Conservation (phyloP, 2,797 vertebrate genomes). For the Chaetodon trifasciatus region DNA sequence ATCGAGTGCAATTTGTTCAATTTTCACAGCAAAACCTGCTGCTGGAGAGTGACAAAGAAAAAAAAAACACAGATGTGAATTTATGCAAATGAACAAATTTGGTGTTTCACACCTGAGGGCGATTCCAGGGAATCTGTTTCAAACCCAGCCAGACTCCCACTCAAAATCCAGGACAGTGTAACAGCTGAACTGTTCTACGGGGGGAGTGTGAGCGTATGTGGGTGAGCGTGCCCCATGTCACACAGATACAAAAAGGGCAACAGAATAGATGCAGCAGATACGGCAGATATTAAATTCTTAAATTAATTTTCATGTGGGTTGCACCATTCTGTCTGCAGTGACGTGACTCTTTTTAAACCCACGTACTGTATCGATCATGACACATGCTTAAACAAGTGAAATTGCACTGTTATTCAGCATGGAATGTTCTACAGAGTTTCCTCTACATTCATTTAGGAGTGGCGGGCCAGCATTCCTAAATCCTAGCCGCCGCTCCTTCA, state of each 20-base stretch:
- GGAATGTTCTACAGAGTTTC: too few species aligned
- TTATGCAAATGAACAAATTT: constrained; percentile 62
- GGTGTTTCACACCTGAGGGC: constrained; percentile 48
- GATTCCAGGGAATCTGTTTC: constrained; percentile 47
- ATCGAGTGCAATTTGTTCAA: background rate
- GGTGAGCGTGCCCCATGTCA: constrained; percentile 9
- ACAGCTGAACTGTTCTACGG: constrained; percentile 14
- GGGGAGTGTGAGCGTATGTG: constrained; percentile 1
- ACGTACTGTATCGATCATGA: background rate
- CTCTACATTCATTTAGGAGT: too few species aligned
- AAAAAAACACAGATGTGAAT: background rate
- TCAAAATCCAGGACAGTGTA: constrained; percentile 36
- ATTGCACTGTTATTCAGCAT: background rate
- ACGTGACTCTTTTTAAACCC: background rate
- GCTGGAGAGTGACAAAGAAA: background rate
- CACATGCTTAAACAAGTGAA: background rate
- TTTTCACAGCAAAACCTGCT: background rate
- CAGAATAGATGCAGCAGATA: background rate
- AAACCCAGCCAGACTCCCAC: constrained; percentile 43
- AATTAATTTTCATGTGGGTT: background rate
- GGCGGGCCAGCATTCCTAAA: too few species aligned
- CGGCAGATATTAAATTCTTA: constrained; percentile 1
- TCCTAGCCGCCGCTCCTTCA: too few species aligned
- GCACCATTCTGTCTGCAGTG: background rate
- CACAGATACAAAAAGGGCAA: background rate